phyloP scores from a whole-genome alignment of 2,113 vertebrate genomes.

The Shinisaurus crocodilurus region DNA sequence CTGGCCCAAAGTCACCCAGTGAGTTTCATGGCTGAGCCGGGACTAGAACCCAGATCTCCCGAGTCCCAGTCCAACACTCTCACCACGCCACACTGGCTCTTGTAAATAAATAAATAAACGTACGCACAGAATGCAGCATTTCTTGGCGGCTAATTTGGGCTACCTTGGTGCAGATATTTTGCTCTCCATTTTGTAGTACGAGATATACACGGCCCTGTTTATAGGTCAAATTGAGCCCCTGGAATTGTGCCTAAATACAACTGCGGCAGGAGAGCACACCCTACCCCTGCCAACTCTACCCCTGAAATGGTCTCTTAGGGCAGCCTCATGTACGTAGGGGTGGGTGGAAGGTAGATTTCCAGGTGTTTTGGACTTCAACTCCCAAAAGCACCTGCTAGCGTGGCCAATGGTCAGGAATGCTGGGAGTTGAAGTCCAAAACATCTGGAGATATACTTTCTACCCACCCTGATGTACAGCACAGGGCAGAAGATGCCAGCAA shows the following conservation, averaged over 20 bases:
- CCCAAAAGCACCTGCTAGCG: too few species aligned
- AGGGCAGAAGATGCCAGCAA: not conserved
- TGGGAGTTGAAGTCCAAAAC: too few species aligned
- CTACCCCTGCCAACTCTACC: not conserved
- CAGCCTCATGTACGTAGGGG: not conserved
- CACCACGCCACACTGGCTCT: too few species aligned
- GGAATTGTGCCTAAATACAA: not conserved
- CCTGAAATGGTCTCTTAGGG: not conserved
- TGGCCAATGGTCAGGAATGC: too few species aligned
- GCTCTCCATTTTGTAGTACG: not conserved
- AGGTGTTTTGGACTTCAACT: too few species aligned
- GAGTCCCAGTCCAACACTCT: too few species aligned
- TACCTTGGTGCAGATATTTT: not conserved
- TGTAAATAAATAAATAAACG: too few species aligned
- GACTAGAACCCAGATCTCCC: too few species aligned
- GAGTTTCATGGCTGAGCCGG: too few species aligned
- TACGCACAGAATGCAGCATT: not conserved
- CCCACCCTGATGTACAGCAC: not conserved
- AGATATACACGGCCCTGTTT: not conserved
- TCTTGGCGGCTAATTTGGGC: not conserved
- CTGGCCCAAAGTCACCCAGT: too few species aligned
- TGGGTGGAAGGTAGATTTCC: too few species aligned
- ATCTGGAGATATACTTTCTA: too few species aligned
- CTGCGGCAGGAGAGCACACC: not conserved
- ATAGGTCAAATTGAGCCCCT: not conserved